A percentile compares a stretch with the other conserved stretches of the same genome.
Conservation (phyloP, 2,113 vertebrate genomes). For the chimpanzee (Pan troglodytes) region NHGRI_mPanTro3-v2.1_pri NC_072404.2:91242501-91243000, state of each 20-base stretch:
- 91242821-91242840: background rate
- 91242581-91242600: background rate
- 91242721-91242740: background rate
- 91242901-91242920: background rate
- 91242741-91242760: background rate
- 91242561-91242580: background rate
- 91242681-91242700: background rate
- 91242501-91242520: background rate
- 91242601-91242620: background rate
- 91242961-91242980: background rate
- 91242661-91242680: background rate
- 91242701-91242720: background rate
- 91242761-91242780: background rate
- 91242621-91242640: background rate
- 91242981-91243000: background rate
- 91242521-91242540: background rate
- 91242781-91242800: background rate
- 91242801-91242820: background rate
- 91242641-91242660: background rate
- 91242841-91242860: background rate
- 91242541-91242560: background rate
- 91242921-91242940: background rate
- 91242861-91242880: background rate
- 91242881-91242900: background rate
- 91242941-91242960: background rate